Percentiles rank a stretch among this genome's conserved stretches.
Conservation (phyloP, 92 coral and sea anemone genomes). For the Siderastrea radians region DNA sequence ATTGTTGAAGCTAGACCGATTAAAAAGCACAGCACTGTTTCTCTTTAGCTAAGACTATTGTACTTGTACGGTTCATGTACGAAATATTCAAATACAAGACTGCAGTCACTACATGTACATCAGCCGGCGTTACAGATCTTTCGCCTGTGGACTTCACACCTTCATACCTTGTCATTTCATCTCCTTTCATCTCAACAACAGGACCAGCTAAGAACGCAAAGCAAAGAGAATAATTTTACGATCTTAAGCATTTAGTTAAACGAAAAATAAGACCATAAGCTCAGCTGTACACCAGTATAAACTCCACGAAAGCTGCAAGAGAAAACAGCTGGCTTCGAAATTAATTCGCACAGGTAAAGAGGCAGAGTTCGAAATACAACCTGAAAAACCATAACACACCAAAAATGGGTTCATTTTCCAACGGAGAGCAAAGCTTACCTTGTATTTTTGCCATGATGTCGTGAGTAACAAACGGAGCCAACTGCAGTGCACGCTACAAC, state of each 20-base stretch:
- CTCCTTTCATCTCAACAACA: constrained; percentile 98
- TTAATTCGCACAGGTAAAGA: no score
- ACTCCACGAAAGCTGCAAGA: background rate
- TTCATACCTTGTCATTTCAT: constrained; percentile 95
- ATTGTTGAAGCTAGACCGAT: no score
- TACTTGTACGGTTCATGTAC: background rate
- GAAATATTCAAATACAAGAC: background rate
- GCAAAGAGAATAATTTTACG: background rate
- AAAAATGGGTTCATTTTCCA: background rate
- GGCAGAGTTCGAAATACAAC: background rate
- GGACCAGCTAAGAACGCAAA: constrained; percentile 78
- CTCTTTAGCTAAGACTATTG: no score
- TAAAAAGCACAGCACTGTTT: no score
- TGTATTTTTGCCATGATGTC: constrained; percentile 42
- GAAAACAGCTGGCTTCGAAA: background rate
- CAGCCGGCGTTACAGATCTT: no score
- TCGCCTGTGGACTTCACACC: background rate
- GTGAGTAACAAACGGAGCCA: background rate
- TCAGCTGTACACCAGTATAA: background rate
- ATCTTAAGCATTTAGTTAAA: background rate
- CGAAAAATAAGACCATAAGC: background rate
- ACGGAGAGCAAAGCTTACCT: constrained; percentile 14
- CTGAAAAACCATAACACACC: background rate
- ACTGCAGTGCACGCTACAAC: background rate
- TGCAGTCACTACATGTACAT: background rate